Percentiles rank a stretch among this genome's conserved stretches.
Conservation (phyloP, 2,888 invertebrate genomes). For the Nineta flava region DNA sequence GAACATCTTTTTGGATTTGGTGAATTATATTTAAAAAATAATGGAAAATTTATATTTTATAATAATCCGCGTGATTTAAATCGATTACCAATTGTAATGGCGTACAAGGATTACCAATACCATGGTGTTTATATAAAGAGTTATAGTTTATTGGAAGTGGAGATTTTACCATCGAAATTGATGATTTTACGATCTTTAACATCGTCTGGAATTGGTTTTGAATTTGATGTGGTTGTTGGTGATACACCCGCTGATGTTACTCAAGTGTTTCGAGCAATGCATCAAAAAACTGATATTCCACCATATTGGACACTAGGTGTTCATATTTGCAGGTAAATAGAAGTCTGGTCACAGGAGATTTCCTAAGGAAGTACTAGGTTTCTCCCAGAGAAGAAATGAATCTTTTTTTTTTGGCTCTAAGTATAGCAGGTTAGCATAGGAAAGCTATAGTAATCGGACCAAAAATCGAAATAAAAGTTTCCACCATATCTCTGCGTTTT, state of each 20-base stretch:
- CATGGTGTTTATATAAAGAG: slow-evolving; percentile 39
- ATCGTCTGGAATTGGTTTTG: slow-evolving; percentile 19
- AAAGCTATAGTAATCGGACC: too few species aligned
- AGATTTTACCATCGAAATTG: slow-evolving; percentile 33
- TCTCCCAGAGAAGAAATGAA: too few species aligned
- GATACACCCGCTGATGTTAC: slow-evolving; percentile 33
- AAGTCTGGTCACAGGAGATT: too few species aligned
- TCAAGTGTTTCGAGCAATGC: slow-evolving; percentile 16
- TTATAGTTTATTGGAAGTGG: slow-evolving; percentile 36
- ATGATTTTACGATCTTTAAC: slow-evolving; percentile 39
- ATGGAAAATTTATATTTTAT: slow-evolving; percentile 24
- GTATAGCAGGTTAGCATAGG: background rate
- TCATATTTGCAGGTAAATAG: slow-evolving; percentile 29
- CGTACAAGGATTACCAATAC: slow-evolving; percentile 32
- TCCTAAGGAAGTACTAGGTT: background rate
- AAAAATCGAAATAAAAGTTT: background rate
- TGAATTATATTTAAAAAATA: slow-evolving; percentile 15
- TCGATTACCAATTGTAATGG: slow-evolving; percentile 35
- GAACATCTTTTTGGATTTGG: slow-evolving; percentile 39
- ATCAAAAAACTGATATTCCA: slow-evolving; percentile 7
- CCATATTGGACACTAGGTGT: slow-evolving; percentile 30
- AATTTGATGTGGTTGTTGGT: slow-evolving; percentile 33
- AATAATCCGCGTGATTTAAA: slow-evolving; percentile 29
- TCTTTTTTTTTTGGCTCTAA: too few species aligned
- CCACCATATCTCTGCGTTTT: too few species aligned